These are phyloP conservation scores for Halictus rubicundus DNA, from an alignment of 1,140 invertebrate genomes.

Conservation along the genomic window DNA sequence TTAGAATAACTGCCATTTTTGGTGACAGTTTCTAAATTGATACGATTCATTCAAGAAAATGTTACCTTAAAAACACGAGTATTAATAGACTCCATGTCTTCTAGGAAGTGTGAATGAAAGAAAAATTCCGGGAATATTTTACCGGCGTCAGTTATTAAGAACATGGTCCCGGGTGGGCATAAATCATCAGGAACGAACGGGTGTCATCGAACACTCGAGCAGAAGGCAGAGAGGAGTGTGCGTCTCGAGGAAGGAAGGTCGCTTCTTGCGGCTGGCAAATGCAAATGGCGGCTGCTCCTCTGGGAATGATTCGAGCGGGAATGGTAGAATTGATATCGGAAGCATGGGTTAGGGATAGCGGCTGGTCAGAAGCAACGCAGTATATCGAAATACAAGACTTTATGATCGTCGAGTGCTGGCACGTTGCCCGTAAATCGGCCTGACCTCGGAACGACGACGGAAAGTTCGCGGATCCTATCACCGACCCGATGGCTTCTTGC, in stretches of 20 bases:
- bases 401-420: conserved; percentile 59
- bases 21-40: too few relatives aligned
- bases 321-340: conserved; percentile 58
- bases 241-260: too few relatives aligned
- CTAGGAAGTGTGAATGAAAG: too few relatives aligned
- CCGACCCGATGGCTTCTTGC: conserved; percentile 2
- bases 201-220: background rate
- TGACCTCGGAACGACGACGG: background rate
- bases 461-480: background rate
- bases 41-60: too few relatives aligned
- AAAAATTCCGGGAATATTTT: background rate
- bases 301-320: conserved; percentile 50
- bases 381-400: conserved; percentile 61
- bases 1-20: too few relatives aligned
- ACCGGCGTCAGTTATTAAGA: background rate
- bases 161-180: background rate
- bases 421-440: conserved; percentile 63
- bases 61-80: too few relatives aligned
- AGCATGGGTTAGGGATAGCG: conserved; percentile 45
- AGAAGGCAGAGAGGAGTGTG: background rate
- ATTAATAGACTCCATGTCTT: too few relatives aligned
- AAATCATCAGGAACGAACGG: background rate
- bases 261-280: conserved; percentile 1
- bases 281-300: conserved; percentile 34
- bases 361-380: conserved; percentile 39